A percentile compares a stretch with the other conserved stretches of the same genome.
Conservation (phyloP, 2,888 invertebrate species). For the Euclidia mi region DNA sequence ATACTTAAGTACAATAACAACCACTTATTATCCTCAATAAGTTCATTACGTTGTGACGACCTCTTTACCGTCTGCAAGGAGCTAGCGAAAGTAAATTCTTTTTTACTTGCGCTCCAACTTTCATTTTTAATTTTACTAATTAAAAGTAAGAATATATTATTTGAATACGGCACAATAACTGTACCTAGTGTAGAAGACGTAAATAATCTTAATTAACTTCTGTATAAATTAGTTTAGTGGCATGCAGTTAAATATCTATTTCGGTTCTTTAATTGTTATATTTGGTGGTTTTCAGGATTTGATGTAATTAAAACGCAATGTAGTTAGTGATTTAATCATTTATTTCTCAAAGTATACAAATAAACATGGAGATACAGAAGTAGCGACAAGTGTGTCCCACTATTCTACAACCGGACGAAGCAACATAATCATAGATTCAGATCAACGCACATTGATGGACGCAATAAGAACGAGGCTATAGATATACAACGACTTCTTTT, state of each 20-base stretch:
- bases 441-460: conserved; percentile 41
- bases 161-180: conserved; percentile 18
- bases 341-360: conserved; percentile 39
- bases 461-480: conserved; percentile 13
- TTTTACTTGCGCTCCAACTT: conserved; percentile 26
- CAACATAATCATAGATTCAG: conserved; percentile 39
- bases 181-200: conserved; percentile 17
- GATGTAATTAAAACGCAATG: conserved; percentile 36
- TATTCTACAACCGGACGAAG: conserved; percentile 44
- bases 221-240: conserved; percentile 6
- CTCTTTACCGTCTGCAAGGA: conserved; percentile 25
- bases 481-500: conserved; percentile 6
- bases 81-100: conserved; percentile 28
- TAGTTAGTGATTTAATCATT: conserved; percentile 24
- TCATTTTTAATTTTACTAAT: conserved; percentile 31
- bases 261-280: background rate
- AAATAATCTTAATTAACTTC: conserved; percentile 17
- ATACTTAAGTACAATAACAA: conserved; percentile 10
- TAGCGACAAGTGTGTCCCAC: conserved; percentile 29
- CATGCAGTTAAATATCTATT: background rate
- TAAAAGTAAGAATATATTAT: conserved; percentile 18
- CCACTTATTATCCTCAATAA: conserved; percentile 13
- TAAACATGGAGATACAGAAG: conserved; percentile 17
- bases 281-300: conserved; percentile 6
- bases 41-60: conserved; percentile 14